Evolutionary conservation across 2,888 invertebrate genomes (phyloP).

Genomic region (Drosophila ochracea): DNA sequence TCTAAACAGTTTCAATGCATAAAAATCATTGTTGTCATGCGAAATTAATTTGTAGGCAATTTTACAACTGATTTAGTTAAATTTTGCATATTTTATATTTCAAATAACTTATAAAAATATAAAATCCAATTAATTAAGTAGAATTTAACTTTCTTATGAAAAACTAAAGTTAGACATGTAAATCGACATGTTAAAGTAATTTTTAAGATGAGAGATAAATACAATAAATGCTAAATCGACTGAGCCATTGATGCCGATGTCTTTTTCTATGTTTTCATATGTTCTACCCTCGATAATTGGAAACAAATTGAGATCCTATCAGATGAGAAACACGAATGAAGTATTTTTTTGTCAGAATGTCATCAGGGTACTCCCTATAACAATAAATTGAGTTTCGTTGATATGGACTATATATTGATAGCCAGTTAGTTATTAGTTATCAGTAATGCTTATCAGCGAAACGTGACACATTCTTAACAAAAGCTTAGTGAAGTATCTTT

Average conservation of each 20-base stretch:
- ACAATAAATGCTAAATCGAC: not conserved
- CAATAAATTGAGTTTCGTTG: not conserved
- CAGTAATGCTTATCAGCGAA: not conserved
- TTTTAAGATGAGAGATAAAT: not conserved
- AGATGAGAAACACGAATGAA: not conserved
- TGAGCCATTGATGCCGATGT: not conserved
- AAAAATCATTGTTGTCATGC: accelerated
- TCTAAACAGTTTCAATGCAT: not conserved
- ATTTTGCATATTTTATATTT: not conserved
- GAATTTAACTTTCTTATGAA: not conserved
- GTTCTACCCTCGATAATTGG: accelerated
- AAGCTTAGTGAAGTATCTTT: not conserved
- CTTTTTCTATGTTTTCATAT: not conserved
- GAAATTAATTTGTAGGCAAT: not conserved
- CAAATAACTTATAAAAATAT: not conserved
- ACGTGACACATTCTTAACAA: not conserved
- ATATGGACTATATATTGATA: too few relatives aligned
- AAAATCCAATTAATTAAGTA: not conserved
- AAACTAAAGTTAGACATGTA: not conserved
- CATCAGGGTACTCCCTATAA: not conserved
- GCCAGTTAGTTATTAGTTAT: too few relatives aligned
- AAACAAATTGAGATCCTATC: not conserved
- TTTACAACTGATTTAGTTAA: not conserved
- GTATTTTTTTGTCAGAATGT: not conserved
- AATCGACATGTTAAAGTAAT: not conserved